These are phyloP conservation scores for Odontocolon sp. DNA, from an alignment of 2,888 invertebrate species.

Conservation along the genomic window DNA sequence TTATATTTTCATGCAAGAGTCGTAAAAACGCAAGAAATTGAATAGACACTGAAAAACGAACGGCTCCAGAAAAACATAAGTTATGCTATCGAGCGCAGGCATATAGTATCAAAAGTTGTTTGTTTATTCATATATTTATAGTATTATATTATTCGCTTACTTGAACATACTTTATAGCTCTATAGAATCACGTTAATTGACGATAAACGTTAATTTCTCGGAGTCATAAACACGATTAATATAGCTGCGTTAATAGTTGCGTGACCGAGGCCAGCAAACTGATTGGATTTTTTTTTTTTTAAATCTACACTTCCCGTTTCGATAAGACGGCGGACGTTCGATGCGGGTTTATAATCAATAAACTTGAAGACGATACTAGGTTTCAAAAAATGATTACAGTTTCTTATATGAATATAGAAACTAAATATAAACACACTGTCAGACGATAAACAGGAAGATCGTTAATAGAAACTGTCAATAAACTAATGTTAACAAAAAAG, in stretches of 20 bases:
- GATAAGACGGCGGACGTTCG: neutral
- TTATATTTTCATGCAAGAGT: neutral
- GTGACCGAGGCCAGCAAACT: constrained; percentile 7
- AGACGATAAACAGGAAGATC: too few relatives aligned
- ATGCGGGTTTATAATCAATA: neutral
- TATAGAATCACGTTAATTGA: constrained; percentile 32
- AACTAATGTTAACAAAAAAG: too few relatives aligned
- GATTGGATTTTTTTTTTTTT: neutral
- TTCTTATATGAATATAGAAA: too few relatives aligned
- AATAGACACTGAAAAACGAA: too few relatives aligned
- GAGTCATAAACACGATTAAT: constrained; percentile 22
- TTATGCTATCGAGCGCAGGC: neutral
- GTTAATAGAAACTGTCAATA: too few relatives aligned
- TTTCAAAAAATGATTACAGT: neutral
- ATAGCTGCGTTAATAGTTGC: constrained; percentile 5
- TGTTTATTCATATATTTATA: constrained; percentile 5
- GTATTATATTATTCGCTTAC: constrained; percentile 25
- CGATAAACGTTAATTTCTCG: constrained; percentile 35
- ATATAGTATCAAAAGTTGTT: neutral
- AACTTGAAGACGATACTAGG: neutral
- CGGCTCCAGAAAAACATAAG: constrained; percentile 1
- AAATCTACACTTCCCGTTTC: neutral
- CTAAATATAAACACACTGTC: too few relatives aligned
- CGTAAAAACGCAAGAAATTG: neutral
- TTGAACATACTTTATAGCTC: constrained; percentile 27